Evolutionary conservation across 1,140 invertebrate genomes (phyloP).

Genomic region (Drosophila guanche): DNA sequence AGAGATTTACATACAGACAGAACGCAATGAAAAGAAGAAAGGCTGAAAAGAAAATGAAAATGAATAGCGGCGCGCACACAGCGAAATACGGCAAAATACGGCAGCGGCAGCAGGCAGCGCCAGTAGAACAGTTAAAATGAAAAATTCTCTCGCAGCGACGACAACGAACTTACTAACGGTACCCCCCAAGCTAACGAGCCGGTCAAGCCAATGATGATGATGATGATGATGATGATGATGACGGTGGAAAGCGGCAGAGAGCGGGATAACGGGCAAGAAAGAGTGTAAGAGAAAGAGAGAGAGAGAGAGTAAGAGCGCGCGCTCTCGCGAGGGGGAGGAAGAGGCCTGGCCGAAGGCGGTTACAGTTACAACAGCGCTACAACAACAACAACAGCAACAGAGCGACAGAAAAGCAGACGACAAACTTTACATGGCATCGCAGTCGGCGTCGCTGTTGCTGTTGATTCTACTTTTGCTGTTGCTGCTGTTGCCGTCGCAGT

Average conservation of each 20-base stretch:
- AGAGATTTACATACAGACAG: constrained; percentile 49
- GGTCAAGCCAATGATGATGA: constrained; percentile 62
- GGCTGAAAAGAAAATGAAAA: constrained; percentile 75
- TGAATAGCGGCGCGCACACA: constrained; percentile 51
- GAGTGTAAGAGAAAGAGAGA: constrained; percentile 25
- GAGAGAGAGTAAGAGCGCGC: constrained; percentile 3
- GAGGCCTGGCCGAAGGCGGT: constrained; percentile 41
- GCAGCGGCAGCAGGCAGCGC: background rate
- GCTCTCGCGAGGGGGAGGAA: constrained; percentile 7
- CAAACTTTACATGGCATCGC: constrained; percentile 70
- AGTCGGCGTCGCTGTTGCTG: constrained; percentile 39
- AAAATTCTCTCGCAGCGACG: constrained; percentile 72
- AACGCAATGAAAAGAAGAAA: constrained; percentile 56
- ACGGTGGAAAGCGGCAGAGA: too few species aligned
- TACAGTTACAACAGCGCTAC: constrained; percentile 57
- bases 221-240: too few species aligned
- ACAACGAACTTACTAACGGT: constrained; percentile 80
- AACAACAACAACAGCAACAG: constrained; percentile 45
- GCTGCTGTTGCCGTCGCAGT: constrained; percentile 68
- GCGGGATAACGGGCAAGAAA: background rate
- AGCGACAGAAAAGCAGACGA: constrained; percentile 64
- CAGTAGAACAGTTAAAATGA: constrained; percentile 44
- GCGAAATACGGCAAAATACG: background rate
- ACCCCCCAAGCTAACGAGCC: constrained; percentile 69
- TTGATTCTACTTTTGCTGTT: constrained; percentile 16